Evolutionary conservation across 2,888 invertebrate genomes (phyloP).

Genomic region (Chloroclysta siterata): DNA sequence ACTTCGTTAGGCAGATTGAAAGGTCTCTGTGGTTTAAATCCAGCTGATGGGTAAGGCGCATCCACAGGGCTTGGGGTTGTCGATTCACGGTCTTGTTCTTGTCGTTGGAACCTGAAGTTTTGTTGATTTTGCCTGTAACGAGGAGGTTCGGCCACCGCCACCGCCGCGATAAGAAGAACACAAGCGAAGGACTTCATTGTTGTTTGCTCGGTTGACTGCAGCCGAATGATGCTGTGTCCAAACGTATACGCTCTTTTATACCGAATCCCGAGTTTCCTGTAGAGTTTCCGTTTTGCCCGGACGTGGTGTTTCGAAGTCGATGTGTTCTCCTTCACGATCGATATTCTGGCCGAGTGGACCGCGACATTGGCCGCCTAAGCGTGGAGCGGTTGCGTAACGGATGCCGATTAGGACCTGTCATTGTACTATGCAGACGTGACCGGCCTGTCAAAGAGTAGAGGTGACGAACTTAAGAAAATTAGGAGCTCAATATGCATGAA

Average conservation of each 20-base stretch:
- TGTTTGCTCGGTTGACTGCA: constrained; percentile 59
- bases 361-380: constrained; percentile 79
- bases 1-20: constrained; percentile 69
- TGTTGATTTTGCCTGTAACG: constrained; percentile 61
- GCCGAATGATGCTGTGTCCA: constrained; percentile 73
- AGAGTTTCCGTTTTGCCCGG: constrained; percentile 71
- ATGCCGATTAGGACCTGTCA: constrained; percentile 77
- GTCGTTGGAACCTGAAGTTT: constrained; percentile 62
- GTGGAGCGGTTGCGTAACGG: constrained; percentile 73
- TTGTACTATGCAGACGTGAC: constrained; percentile 73
- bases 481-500: constrained; percentile 74
- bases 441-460: constrained; percentile 47
- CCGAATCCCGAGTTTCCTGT: constrained; percentile 53
- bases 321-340: constrained; percentile 64
- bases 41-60: constrained; percentile 73
- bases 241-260: constrained; percentile 65
- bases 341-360: constrained; percentile 71
- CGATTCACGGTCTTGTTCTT: constrained; percentile 58
- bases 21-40: constrained; percentile 65
- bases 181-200: constrained; percentile 71
- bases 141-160: constrained; percentile 69
- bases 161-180: constrained; percentile 64
- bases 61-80: constrained; percentile 49
- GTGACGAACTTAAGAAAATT: constrained; percentile 65
- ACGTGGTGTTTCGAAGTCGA: constrained; percentile 61